These are phyloP conservation scores for Mayetiola destructor DNA, from an alignment of 2,888 invertebrate species.

Conservation along the genomic window DNA sequence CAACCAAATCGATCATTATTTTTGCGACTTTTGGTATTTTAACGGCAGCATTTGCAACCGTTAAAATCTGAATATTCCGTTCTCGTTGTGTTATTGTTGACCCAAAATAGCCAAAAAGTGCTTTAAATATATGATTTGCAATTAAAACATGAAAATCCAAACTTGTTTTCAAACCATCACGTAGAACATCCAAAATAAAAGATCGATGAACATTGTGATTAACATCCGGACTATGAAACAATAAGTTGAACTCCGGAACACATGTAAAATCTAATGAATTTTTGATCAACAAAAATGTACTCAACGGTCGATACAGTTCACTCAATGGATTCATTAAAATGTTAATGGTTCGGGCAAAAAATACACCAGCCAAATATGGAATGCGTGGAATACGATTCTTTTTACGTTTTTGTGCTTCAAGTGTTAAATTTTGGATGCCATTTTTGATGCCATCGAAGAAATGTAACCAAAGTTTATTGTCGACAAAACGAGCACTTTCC, in stretches of 20 bases:
- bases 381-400: slow-evolving; percentile 30
- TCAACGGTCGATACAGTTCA: slow-evolving; percentile 62
- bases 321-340: slow-evolving; percentile 60
- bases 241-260: slow-evolving; percentile 77
- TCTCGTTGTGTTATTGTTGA: slow-evolving; percentile 47
- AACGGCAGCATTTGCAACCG: slow-evolving; percentile 46
- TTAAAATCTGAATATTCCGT: slow-evolving; percentile 49
- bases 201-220: slow-evolving; percentile 50
- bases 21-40: slow-evolving; percentile 49
- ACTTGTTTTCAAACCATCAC: slow-evolving; percentile 60
- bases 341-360: slow-evolving; percentile 37
- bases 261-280: slow-evolving; percentile 57
- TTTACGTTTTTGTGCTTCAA: slow-evolving; percentile 26
- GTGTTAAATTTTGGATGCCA: slow-evolving; percentile 27
- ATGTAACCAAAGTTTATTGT: slow-evolving; percentile 32
- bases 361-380: slow-evolving; percentile 29
- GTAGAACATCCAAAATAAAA: slow-evolving; percentile 65
- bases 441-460: slow-evolving; percentile 32
- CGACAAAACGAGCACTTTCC: slow-evolving; percentile 45
- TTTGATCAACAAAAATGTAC: slow-evolving; percentile 63
- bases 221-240: slow-evolving; percentile 66
- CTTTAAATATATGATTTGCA: slow-evolving; percentile 60
- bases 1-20: slow-evolving; percentile 50
- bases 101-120: slow-evolving; percentile 55
- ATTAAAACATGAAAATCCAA: slow-evolving; percentile 59